A percentile compares a stretch with the other conserved stretches of the same genome.
Evolutionary conservation across 2,113 vertebrate genomes (phyloP).

Genomic region (Menura novaehollandiae): DNA sequence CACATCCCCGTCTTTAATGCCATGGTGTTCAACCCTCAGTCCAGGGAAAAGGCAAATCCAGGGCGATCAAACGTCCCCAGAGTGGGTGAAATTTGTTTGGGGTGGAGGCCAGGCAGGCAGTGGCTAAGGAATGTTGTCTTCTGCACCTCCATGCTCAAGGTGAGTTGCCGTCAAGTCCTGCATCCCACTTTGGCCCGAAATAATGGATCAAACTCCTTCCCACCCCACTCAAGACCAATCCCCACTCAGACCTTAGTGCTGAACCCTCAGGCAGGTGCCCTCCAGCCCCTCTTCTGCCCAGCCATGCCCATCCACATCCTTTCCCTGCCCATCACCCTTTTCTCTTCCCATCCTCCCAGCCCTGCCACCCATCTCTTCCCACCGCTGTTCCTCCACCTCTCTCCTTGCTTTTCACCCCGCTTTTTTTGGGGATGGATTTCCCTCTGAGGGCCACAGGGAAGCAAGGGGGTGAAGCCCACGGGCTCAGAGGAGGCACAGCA

Average conservation of each 20-base stretch:
- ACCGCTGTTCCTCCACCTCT: not conserved
- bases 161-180: rapidly evolving
- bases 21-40: not conserved
- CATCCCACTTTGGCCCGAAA: not conserved
- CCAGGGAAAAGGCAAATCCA: not conserved
- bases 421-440: not conserved
- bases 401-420: not conserved
- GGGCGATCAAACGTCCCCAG: not conserved
- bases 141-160: not conserved
- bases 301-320: not conserved
- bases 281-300: not conserved
- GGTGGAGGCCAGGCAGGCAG: not conserved
- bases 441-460: not conserved
- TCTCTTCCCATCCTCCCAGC: not conserved
- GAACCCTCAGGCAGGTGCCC: not conserved
- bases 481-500: not conserved
- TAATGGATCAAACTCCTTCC: not conserved
- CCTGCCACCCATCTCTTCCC: too few relatives aligned
- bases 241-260: too few relatives aligned
- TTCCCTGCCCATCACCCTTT: not conserved
- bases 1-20: not conserved
- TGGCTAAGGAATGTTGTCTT: not conserved
- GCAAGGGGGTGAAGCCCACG: rapidly evolving
- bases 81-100: not conserved
- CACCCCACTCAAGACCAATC: not conserved